A percentile compares a stretch with the other conserved stretches of the same genome.
Evolutionary conservation across 2,797 vertebrate genomes (phyloP).

Genomic region (Phrynocephalus vlangalii): DNA sequence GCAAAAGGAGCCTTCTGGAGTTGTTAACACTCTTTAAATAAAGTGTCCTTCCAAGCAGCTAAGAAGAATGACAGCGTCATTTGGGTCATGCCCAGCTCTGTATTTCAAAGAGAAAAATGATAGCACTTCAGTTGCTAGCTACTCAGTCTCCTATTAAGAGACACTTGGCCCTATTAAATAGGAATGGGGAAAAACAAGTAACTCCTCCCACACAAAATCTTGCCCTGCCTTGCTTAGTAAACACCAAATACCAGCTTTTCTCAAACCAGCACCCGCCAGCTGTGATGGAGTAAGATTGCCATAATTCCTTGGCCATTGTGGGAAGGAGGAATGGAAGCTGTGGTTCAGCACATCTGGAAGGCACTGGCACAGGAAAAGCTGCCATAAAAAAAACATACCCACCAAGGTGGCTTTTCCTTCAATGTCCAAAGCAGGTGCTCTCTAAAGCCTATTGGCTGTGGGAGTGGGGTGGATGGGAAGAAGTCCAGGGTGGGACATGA

Average conservation of each 20-base stretch:
- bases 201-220: constrained; percentile 34
- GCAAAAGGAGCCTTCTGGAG: neutral
- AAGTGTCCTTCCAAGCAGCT: neutral
- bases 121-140: constrained; percentile 20
- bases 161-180: neutral
- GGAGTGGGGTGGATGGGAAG: neutral
- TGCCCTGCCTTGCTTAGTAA: constrained; percentile 39
- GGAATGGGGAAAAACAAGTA: constrained; percentile 29
- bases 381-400: neutral
- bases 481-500: constrained; percentile 53
- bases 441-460: no score
- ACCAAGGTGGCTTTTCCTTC: neutral
- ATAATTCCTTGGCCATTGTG: neutral
- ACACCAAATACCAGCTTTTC: neutral
- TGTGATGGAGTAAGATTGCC: no score
- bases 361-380: no score
- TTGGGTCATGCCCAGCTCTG: neutral
- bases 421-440: neutral
- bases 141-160: constrained; percentile 16
- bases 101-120: neutral
- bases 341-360: neutral
- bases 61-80: neutral
- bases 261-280: neutral
- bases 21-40: neutral
- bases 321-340: no score